Percentiles rank a stretch among this genome's conserved stretches.
Evolutionary conservation across 1,140 invertebrate species (phyloP).

Genomic region (Drosophila setifemur): DNA sequence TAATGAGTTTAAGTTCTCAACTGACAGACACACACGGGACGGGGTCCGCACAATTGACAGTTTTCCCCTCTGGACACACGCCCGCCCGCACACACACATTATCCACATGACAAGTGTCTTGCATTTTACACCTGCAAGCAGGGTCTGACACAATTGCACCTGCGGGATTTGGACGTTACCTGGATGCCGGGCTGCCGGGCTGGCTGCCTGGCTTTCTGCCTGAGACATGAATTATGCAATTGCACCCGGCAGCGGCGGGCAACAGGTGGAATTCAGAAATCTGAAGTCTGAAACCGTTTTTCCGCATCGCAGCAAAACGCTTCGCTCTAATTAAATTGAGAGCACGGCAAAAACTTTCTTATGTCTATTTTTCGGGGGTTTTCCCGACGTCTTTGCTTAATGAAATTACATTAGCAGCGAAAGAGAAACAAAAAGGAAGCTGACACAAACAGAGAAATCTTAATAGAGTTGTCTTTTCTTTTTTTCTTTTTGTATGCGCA

Average conservation of each 20-base stretch:
- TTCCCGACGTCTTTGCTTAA: constrained; percentile 37
- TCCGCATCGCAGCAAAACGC: not conserved
- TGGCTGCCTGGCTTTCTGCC: not conserved
- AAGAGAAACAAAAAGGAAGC: constrained; percentile 24
- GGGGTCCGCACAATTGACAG: constrained; percentile 68
- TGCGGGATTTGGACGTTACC: constrained; percentile 23
- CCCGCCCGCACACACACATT: not conserved
- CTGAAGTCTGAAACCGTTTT: not conserved
- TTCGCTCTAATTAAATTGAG: constrained; percentile 52
- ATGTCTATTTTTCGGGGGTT: constrained; percentile 17
- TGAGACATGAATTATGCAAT: constrained; percentile 27
- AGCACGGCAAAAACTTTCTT: constrained; percentile 4
- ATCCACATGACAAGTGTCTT: constrained; percentile 39
- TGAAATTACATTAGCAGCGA: constrained; percentile 64
- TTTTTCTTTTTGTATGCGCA: not conserved
- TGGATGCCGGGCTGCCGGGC: too few species aligned
- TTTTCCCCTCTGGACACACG: constrained; percentile 23
- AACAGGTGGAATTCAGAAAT: constrained; percentile 18
- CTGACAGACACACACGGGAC: constrained; percentile 33
- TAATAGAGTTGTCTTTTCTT: constrained; percentile 50
- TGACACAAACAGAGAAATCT: constrained; percentile 19
- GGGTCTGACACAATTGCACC: constrained; percentile 43
- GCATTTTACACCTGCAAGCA: constrained; percentile 35
- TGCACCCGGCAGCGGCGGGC: not conserved
- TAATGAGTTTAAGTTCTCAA: constrained; percentile 78